Percentiles rank a stretch among this genome's conserved stretches.
These are phyloP conservation scores for Eumeta japonica DNA, from an alignment of 1,140 invertebrate species.

Conservation along the genomic window DNA sequence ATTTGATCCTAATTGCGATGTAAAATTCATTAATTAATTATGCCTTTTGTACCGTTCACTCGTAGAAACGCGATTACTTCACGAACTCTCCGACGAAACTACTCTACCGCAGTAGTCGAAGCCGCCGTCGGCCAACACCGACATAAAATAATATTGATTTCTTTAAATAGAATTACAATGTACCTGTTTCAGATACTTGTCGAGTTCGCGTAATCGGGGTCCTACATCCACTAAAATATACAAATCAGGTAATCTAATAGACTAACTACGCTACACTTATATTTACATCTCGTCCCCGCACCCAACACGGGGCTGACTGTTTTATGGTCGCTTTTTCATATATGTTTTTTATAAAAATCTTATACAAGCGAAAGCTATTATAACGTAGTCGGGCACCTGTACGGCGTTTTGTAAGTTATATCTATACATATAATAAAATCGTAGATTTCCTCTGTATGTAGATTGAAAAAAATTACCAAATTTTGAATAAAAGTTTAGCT, in stretches of 20 bases:
- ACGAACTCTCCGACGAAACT: conserved; percentile 18
- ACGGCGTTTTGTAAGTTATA: background rate
- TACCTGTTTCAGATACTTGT: no score
- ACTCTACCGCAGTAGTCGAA: background rate
- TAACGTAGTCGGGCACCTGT: background rate
- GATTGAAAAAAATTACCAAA: no score
- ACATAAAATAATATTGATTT: background rate
- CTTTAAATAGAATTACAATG: background rate
- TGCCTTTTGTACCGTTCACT: conserved; percentile 32
- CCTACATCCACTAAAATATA: conserved; percentile 33
- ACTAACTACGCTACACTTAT: conserved; percentile 17
- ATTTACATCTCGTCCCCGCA: conserved; percentile 24
- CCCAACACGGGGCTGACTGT: no score
- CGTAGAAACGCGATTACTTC: conserved; percentile 29
- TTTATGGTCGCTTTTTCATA: background rate
- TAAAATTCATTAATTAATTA: conserved; percentile 15
- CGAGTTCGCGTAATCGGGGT: conserved; percentile 33
- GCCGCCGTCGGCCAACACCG: background rate
- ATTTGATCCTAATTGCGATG: no score
- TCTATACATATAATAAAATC: no score
- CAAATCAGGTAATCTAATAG: conserved; percentile 21
- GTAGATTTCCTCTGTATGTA: no score
- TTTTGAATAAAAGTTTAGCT: no score
- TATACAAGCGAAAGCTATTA: background rate
- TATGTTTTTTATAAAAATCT: background rate